phyloP scores from a whole-genome alignment of 2,888 invertebrate genomes.

The Neelides folsomi region DNA sequence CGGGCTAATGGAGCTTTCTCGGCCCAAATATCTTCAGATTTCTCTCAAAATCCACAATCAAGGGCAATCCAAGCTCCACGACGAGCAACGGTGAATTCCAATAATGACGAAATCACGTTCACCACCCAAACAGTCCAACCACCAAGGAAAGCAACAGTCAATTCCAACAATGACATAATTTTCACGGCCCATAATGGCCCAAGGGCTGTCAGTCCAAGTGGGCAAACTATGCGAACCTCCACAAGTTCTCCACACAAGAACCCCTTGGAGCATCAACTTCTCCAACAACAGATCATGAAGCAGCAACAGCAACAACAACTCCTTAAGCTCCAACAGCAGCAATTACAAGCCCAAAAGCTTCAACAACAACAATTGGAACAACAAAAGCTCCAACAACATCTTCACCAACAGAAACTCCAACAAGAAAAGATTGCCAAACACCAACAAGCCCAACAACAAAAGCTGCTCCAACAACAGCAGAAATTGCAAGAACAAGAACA shows the following conservation, averaged over 20 bases:
- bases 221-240: background rate
- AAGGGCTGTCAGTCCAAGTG: background rate
- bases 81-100: no score
- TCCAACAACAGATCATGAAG: background rate
- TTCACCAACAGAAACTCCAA: background rate
- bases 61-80: no score
- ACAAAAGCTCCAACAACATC: conserved; percentile 2
- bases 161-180: no score
- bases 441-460: conserved; percentile 4
- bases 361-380: background rate
- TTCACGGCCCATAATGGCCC: background rate
- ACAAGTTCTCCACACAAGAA: background rate
- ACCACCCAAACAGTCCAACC: no score
- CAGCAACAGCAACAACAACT: background rate
- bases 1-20: no score
- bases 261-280: conserved; percentile 1
- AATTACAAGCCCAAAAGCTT: conserved; percentile 1
- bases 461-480: background rate
- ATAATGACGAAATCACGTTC: no score
- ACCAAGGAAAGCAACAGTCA: no score
- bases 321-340: background rate
- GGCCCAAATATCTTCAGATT: no score
- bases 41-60: no score
- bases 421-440: background rate
- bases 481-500: conserved; percentile 3